These are phyloP conservation scores for Eremophila alpestris DNA, from an alignment of 2,797 vertebrate species.

Conservation along the genomic window DNA sequence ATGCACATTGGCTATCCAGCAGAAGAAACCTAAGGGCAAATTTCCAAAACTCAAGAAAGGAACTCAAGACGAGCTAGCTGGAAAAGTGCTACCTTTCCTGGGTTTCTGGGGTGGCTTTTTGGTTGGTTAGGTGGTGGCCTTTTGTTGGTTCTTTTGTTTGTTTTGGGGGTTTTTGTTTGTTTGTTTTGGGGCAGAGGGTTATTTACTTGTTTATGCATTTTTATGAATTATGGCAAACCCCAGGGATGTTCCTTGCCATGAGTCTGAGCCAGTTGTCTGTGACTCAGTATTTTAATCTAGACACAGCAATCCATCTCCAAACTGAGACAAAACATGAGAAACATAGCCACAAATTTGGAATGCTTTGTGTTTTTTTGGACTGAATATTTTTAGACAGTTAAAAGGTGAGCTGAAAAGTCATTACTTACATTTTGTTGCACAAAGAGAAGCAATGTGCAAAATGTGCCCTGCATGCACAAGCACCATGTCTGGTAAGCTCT, in stretches of 20 bases:
- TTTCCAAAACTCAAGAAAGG: neutral
- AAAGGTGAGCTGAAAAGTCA: neutral
- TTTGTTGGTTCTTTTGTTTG: neutral
- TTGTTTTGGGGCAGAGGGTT: no score
- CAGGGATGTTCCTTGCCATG: neutral
- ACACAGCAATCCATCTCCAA: neutral
- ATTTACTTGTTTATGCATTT: neutral
- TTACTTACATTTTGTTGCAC: neutral
- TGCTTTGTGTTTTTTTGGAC: neutral
- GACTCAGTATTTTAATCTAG: neutral
- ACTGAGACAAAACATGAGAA: neutral
- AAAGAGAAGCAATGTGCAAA: neutral
- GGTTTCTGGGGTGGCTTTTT: neutral
- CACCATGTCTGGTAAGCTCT: neutral
- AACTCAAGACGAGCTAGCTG: neutral
- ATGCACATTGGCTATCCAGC: neutral
- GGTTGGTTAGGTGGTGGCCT: neutral
- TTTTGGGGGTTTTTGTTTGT: no score
- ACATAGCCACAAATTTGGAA: neutral
- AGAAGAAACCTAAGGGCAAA: neutral
- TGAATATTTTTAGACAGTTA: neutral
- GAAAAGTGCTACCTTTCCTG: neutral
- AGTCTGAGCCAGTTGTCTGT: neutral
- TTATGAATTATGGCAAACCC: neutral
- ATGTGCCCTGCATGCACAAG: neutral